phyloP scores from a whole-genome alignment of 2,113 vertebrate species.

The Petroica traversi region DNA sequence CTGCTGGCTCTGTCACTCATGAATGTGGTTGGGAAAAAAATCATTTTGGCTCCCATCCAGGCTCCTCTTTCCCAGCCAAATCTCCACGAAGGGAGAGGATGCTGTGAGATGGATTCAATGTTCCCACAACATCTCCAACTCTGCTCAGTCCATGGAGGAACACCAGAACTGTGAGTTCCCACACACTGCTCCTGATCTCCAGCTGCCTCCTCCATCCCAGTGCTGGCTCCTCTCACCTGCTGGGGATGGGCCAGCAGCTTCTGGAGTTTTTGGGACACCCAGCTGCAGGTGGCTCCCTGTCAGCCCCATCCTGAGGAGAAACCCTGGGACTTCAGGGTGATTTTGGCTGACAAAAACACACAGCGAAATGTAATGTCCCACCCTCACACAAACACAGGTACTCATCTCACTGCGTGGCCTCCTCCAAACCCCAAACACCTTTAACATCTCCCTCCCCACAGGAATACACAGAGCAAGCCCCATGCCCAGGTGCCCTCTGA shows the following conservation, averaged over 20 bases:
- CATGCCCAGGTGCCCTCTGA: background rate
- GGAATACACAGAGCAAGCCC: background rate
- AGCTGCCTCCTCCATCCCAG: background rate
- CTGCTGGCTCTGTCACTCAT: background rate
- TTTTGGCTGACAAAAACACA: background rate
- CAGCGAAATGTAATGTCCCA: fast-evolving
- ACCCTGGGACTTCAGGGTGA: background rate
- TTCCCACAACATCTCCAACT: fast-evolving
- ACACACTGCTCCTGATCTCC: fast-evolving
- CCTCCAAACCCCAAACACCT: background rate
- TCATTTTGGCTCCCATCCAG: background rate
- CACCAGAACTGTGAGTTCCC: background rate
- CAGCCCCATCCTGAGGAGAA: background rate
- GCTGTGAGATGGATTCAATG: background rate
- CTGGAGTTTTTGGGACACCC: background rate
- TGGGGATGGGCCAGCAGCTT: background rate
- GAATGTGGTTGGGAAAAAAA: background rate
- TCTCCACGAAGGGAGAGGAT: background rate
- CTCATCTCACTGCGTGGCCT: background rate
- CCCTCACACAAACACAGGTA: background rate
- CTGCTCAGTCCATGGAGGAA: background rate
- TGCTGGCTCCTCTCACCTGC: background rate
- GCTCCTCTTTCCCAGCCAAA: background rate
- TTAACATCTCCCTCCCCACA: background rate
- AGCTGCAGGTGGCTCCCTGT: background rate